Evolutionary conservation across 2,113 vertebrate genomes (phyloP).

Genomic region (Xyrauchen texanus): DNA sequence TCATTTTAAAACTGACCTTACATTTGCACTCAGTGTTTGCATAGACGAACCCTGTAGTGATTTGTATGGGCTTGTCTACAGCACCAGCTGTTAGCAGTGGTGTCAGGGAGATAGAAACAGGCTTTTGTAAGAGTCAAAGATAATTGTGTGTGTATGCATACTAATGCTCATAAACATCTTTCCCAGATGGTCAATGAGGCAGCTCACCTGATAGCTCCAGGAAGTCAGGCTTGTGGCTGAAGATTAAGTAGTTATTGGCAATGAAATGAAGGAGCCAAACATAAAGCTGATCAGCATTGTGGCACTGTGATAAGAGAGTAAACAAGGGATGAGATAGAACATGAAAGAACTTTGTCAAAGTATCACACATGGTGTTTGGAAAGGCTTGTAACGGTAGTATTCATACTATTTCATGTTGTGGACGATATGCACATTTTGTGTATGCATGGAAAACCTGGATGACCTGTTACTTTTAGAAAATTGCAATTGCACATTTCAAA

Average conservation of each 20-base stretch:
- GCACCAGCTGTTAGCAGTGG: slow-evolving; percentile 39
- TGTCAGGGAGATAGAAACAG: neutral
- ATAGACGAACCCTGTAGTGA: slow-evolving; percentile 21
- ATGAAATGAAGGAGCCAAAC: slow-evolving; percentile 98
- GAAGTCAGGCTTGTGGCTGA: slow-evolving; percentile 96
- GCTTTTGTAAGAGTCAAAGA: slow-evolving; percentile 6
- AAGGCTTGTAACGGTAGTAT: too few relatives aligned
- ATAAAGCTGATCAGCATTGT: slow-evolving; percentile 93
- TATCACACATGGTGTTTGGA: too few relatives aligned
- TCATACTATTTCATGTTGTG: too few relatives aligned
- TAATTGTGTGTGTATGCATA: neutral
- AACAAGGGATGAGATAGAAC: neutral
- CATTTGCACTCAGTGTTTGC: slow-evolving; percentile 31
- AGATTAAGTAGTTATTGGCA: slow-evolving; percentile 97
- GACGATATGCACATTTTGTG: too few relatives aligned
- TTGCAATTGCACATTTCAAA: too few relatives aligned
- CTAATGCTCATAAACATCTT: neutral
- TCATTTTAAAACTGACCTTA: slow-evolving; percentile 9
- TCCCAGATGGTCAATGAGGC: slow-evolving; percentile 8
- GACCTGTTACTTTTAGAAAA: too few relatives aligned
- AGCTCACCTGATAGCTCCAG: slow-evolving; percentile 93
- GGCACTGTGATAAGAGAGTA: slow-evolving; percentile 77
- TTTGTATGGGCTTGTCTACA: slow-evolving; percentile 23
- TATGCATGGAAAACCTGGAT: too few relatives aligned
- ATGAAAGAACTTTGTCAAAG: too few relatives aligned